Conservation (phyloP, 1,140 invertebrate species). For the Meloidogyne chitwoodi region DNA sequence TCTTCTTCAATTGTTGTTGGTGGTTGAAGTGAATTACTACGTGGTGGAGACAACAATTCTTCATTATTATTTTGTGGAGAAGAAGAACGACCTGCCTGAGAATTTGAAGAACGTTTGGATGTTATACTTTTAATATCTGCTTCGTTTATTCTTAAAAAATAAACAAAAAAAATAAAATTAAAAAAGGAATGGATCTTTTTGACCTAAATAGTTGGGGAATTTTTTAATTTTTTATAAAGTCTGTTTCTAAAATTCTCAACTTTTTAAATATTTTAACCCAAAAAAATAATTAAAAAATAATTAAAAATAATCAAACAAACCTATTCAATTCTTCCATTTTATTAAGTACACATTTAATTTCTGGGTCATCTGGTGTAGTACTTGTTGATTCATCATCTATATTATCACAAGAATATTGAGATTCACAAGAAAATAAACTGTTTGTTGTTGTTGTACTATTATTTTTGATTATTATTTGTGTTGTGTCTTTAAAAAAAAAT, state of each 20-base stretch:
- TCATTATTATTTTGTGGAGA: background rate
- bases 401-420: conserved; percentile 10
- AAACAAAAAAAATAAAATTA: background rate
- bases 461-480: background rate
- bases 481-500: background rate
- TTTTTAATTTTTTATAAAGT: too few relatives aligned
- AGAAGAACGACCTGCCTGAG: conserved; percentile 11
- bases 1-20: conserved; percentile 28
- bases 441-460: background rate
- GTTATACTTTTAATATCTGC: conserved; percentile 51
- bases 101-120: conserved; percentile 44
- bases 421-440: background rate
- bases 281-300: background rate
- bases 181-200: too few relatives aligned
- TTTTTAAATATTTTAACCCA: too few relatives aligned
- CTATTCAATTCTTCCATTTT: conserved; percentile 59
- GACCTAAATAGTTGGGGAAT: too few relatives aligned
- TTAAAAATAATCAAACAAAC: conserved; percentile 16
- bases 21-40: conserved; percentile 12
- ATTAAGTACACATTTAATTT: conserved; percentile 42
- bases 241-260: too few relatives aligned
- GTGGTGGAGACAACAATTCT: background rate
- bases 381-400: background rate
- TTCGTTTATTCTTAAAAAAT: conserved; percentile 48
- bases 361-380: conserved; percentile 17